These are phyloP conservation scores for Alitta virens DNA, from an alignment of 2,888 invertebrate species.

Conservation along the genomic window DNA sequence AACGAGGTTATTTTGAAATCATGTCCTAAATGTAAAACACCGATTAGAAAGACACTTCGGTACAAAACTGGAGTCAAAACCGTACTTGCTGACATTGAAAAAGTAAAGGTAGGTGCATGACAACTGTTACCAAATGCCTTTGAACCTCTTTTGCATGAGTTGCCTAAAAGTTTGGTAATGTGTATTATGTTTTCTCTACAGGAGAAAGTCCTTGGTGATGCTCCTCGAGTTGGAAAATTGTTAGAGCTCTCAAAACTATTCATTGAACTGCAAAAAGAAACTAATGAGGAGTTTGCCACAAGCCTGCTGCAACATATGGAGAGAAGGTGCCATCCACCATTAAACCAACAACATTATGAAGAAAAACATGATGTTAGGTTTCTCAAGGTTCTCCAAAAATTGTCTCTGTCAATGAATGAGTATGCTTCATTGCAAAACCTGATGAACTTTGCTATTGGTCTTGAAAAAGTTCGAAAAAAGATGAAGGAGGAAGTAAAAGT, in stretches of 20 bases:
- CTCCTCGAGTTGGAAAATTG: neutral
- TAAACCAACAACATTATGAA: neutral
- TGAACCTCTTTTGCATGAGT: no score
- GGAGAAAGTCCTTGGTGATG: neutral
- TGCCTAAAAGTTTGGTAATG: no score
- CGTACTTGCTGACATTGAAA: conserved; percentile 53
- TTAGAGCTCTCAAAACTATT: no score
- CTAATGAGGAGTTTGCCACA: no score
- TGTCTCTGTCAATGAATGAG: no score
- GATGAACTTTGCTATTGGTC: no score
- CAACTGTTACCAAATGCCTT: conserved; percentile 6
- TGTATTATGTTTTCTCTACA: no score
- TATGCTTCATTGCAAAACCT: no score
- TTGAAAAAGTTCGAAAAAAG: no score
- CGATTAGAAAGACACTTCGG: conserved; percentile 63
- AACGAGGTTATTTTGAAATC: conserved; percentile 40
- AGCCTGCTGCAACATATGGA: neutral
- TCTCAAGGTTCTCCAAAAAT: neutral
- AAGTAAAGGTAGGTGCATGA: conserved; percentile 38
- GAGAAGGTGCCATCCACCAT: neutral
- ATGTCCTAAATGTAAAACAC: conserved; percentile 66
- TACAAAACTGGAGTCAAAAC: conserved; percentile 62
- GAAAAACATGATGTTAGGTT: neutral
- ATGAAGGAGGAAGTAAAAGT: no score
- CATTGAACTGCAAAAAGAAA: no score